Percentiles rank a stretch among this genome's conserved stretches.
Evolutionary conservation across 2,113 vertebrate genomes (phyloP).

Genomic region (Amphiprion ocellaris): DNA sequence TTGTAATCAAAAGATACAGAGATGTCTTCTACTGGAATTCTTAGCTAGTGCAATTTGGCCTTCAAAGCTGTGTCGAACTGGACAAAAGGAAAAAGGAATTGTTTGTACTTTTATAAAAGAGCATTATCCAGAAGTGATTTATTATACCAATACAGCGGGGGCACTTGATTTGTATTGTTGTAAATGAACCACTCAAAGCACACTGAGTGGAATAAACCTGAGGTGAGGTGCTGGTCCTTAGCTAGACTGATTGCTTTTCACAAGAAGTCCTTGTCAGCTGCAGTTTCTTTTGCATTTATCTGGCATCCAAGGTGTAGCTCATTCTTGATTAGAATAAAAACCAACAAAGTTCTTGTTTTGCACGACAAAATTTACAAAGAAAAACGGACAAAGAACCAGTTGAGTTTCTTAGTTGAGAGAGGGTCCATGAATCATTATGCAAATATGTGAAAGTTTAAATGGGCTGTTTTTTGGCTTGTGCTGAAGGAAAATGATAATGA

Average conservation of each 20-base stretch:
- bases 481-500: slow-evolving; percentile 36
- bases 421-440: slow-evolving; percentile 2
- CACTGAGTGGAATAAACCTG: background rate
- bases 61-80: no score
- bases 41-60: no score
- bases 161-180: background rate
- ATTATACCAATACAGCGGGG: no score
- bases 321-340: slow-evolving; percentile 26
- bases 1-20: no score
- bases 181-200: background rate
- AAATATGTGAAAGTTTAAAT: slow-evolving; percentile 24
- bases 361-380: slow-evolving; percentile 16
- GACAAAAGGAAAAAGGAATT: no score
- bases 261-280: slow-evolving; percentile 20
- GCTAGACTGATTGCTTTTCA: background rate
- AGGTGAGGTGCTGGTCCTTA: background rate
- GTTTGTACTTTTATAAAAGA: no score
- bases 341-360: slow-evolving; percentile 16
- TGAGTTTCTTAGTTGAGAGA: slow-evolving; percentile 28
- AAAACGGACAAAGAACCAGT: background rate
- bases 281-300: background rate
- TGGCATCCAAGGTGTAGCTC: slow-evolving; percentile 12
- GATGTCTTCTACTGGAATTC: no score
- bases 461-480: slow-evolving; percentile 7
- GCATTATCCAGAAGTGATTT: no score